phyloP scores from a whole-genome alignment of 2,113 vertebrate genomes.

The Elephantulus edwardii region DNA sequence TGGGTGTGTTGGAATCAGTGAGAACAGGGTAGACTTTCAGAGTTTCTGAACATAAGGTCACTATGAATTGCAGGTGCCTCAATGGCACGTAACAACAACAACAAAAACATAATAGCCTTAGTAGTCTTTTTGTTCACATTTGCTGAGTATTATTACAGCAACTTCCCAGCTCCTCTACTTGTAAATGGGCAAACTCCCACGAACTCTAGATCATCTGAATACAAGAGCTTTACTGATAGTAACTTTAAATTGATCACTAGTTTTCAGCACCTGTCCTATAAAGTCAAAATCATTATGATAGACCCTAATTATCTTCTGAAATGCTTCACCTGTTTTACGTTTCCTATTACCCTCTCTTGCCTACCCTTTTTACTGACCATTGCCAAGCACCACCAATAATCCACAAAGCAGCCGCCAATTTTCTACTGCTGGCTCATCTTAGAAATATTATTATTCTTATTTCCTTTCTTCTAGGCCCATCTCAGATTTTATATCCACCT shows the following conservation, averaged over 20 bases:
- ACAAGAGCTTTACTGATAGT: not conserved
- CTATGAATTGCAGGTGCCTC: no score
- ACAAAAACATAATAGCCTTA: no score
- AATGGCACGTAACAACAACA: no score
- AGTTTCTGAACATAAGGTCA: no score
- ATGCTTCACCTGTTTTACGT: not conserved
- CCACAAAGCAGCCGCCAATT: not conserved
- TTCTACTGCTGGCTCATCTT: not conserved
- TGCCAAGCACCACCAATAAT: not conserved
- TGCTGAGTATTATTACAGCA: not conserved
- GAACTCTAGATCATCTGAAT: not conserved
- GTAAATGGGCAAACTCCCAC: not conserved
- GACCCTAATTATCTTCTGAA: not conserved
- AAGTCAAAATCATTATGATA: not conserved
- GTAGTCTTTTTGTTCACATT: not conserved
- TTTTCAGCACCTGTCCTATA: not conserved
- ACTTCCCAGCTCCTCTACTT: not conserved
- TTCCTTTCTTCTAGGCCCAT: not conserved
- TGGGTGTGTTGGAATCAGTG: no score
- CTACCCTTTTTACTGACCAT: not conserved
- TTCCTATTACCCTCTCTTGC: not conserved
- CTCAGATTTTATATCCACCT: not conserved
- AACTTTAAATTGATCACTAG: not conserved
- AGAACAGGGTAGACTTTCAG: no score
- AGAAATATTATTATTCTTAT: not conserved